Evolutionary conservation across 2,888 invertebrate genomes (phyloP).

Genomic region (Calephelis perditalis): DNA sequence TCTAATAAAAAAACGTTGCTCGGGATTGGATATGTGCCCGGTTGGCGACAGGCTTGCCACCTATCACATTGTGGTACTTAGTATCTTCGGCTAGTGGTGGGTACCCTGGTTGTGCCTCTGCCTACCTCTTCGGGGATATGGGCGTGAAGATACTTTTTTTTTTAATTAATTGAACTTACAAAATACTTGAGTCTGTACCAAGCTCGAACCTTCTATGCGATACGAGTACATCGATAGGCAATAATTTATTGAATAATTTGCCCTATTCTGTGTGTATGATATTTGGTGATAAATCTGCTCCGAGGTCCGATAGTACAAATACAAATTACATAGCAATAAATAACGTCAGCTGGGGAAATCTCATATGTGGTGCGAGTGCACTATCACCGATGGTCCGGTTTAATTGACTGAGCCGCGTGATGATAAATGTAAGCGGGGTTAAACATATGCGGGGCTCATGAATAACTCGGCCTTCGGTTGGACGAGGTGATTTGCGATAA

Average conservation of each 20-base stretch:
- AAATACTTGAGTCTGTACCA: too few species aligned
- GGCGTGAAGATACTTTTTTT: too few species aligned
- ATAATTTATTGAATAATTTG: slow-evolving; percentile 16
- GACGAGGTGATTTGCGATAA: slow-evolving; percentile 76
- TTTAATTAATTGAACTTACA: too few species aligned
- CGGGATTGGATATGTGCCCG: too few species aligned
- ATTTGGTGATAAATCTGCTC: slow-evolving; percentile 45
- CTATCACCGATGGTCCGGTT: slow-evolving; percentile 68
- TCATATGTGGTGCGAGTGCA: slow-evolving; percentile 55
- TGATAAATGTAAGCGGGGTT: slow-evolving; percentile 72
- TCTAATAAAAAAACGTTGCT: too few species aligned
- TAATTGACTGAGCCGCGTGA: slow-evolving; percentile 71
- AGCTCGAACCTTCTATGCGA: too few species aligned
- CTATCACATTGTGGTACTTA: too few species aligned
- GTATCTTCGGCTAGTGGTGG: too few species aligned
- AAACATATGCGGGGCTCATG: slow-evolving; percentile 66
- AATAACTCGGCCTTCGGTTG: slow-evolving; percentile 69
- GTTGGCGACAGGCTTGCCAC: too few species aligned
- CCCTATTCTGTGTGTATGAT: slow-evolving; percentile 36
- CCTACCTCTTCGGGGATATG: too few species aligned
- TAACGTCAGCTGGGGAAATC: slow-evolving; percentile 53
- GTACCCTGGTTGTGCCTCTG: too few species aligned
- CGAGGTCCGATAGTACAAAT: slow-evolving; percentile 51
- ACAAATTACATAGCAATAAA: slow-evolving; percentile 63
- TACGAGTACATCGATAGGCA: neutral